These are phyloP conservation scores for Halichoeres trimaculatus DNA, from an alignment of 2,113 vertebrate species.

Conservation along the genomic window DNA sequence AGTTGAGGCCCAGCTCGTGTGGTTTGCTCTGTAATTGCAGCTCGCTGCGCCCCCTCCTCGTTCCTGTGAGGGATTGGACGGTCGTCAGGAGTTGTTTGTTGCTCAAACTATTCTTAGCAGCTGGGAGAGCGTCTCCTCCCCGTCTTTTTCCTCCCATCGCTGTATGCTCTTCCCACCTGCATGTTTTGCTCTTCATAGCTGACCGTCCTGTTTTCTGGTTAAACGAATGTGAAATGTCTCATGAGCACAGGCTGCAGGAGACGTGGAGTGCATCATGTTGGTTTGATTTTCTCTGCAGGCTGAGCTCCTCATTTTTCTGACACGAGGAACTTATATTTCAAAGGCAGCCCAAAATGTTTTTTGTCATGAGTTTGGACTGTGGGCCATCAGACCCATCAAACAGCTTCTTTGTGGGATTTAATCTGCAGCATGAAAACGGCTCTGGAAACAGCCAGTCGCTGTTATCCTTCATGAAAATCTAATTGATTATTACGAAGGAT, in stretches of 20 bases:
- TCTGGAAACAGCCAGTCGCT: too few species aligned
- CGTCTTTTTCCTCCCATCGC: constrained; percentile 39
- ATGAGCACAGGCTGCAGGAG: not conserved
- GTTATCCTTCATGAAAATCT: too few species aligned
- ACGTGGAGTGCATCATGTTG: not conserved
- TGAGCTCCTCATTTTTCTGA: too few species aligned
- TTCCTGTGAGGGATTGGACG: constrained; percentile 73
- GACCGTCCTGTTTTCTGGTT: constrained; percentile 5
- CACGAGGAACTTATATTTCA: not conserved
- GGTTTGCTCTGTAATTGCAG: constrained; percentile 73
- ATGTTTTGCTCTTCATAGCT: too few species aligned
- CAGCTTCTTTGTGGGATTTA: not conserved
- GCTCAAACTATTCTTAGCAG: constrained; percentile 80
- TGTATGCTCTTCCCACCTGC: too few species aligned
- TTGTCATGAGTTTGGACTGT: not conserved
- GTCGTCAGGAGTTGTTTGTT: constrained; percentile 80
- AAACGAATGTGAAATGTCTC: not conserved
- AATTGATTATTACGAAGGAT: too few species aligned
- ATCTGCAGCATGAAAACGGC: too few species aligned
- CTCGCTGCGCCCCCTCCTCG: constrained; percentile 37
- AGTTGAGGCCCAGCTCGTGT: constrained; percentile 75
- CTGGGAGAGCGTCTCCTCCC: constrained; percentile 70
- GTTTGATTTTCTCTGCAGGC: too few species aligned
- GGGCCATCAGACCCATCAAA: not conserved
- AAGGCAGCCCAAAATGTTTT: not conserved